Evolutionary conservation across 2,113 vertebrate genomes (phyloP).

Genomic region (Ceuthmochares aereus): DNA sequence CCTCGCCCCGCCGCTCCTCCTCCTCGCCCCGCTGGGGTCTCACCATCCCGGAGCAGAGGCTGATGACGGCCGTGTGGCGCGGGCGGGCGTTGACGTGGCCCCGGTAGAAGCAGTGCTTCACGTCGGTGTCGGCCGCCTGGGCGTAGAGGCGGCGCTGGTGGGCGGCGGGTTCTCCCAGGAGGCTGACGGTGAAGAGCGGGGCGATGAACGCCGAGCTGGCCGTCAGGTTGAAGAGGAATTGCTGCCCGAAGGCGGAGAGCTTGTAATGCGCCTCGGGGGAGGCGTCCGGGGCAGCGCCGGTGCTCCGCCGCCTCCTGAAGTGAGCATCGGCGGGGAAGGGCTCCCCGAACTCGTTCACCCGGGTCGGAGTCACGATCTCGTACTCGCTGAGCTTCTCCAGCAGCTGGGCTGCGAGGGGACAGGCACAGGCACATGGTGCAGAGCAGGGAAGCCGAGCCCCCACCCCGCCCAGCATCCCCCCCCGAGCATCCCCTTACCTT

Average conservation of each 20-base stretch:
- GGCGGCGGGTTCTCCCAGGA: conserved; percentile 83
- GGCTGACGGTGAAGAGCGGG: conserved; percentile 91
- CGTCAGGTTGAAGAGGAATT: conserved; percentile 93
- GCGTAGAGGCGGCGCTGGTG: conserved; percentile 82
- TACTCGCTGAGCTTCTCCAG: conserved; percentile 84
- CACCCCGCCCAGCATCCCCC: background rate
- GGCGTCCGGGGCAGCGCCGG: conserved; percentile 76
- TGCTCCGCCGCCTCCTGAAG: conserved; percentile 93
- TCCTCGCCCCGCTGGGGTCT: conserved; percentile 67
- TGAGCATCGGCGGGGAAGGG: conserved; percentile 87
- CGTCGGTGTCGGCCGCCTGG: conserved; percentile 84
- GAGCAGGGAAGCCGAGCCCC: background rate
- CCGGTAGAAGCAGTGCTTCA: conserved; percentile 95
- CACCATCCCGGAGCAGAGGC: conserved; percentile 97
- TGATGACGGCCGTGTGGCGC: conserved; percentile 93
- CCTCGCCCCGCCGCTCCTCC: background rate
- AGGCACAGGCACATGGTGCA: background rate
- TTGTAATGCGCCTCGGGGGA: conserved; percentile 85
- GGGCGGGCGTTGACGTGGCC: conserved; percentile 92
- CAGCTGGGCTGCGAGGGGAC: conserved; percentile 76
- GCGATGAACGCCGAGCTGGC: conserved; percentile 95
- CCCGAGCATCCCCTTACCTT: conserved; percentile 83
- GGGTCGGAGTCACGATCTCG: conserved; percentile 91
- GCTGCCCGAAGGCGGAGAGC: conserved; percentile 92
- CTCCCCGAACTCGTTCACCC: conserved; percentile 91